Evolutionary conservation across 2,113 vertebrate species (phyloP).

Genomic region (Pampusana beccarii): DNA sequence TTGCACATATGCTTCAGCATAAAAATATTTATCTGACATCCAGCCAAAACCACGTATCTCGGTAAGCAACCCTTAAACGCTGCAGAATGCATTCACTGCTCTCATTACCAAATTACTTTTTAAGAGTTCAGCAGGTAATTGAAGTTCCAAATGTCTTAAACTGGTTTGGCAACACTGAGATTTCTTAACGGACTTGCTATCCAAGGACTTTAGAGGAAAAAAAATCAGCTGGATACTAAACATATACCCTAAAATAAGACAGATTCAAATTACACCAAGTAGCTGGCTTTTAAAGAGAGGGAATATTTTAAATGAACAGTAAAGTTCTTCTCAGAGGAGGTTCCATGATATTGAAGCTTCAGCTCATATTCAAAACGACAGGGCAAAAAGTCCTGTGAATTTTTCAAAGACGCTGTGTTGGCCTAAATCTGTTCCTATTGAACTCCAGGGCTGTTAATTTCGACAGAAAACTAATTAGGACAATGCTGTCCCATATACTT

Average conservation of each 20-base stretch:
- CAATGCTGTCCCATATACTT: constrained; percentile 40
- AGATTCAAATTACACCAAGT: constrained; percentile 37
- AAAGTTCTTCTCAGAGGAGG: constrained; percentile 8
- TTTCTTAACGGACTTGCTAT: constrained; percentile 58
- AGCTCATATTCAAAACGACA: background rate
- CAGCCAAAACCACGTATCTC: constrained; percentile 66
- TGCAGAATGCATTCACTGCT: constrained; percentile 52
- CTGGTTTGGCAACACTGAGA: constrained; percentile 48
- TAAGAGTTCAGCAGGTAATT: constrained; percentile 63
- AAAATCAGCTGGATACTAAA: constrained; percentile 56
- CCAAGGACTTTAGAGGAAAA: constrained; percentile 47
- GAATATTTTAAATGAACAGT: background rate
- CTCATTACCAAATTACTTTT: constrained; percentile 65
- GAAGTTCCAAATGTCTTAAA: constrained; percentile 65
- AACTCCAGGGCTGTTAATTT: constrained; percentile 29
- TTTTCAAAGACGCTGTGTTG: constrained; percentile 30
- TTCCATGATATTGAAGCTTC: background rate
- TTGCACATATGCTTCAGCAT: constrained; percentile 44
- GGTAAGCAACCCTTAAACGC: constrained; percentile 59
- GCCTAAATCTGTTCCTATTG: constrained; percentile 32
- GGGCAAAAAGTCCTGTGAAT: constrained; percentile 4
- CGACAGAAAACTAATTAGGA: constrained; percentile 51
- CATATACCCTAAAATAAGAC: constrained; percentile 49
- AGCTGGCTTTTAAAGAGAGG: background rate
- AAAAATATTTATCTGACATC: constrained; percentile 50